phyloP scores from a whole-genome alignment of 2,113 vertebrate genomes.

The Epinephelus lanceolatus region DNA sequence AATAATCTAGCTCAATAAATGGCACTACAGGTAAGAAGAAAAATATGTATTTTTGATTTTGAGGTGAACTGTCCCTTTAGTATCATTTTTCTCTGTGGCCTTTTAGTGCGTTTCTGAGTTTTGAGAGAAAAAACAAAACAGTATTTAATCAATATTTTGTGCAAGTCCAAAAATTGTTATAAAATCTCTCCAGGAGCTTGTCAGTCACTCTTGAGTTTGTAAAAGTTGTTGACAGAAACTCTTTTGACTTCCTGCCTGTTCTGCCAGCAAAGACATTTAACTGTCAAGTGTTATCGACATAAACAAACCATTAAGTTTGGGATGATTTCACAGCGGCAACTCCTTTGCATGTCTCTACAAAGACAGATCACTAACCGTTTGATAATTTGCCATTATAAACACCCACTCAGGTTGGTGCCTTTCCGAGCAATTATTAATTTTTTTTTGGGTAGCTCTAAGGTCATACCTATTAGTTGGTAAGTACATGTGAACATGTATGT shows the following conservation, averaged over 20 bases:
- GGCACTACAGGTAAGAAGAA: too few relatives aligned
- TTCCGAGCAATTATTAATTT: slow-evolving; percentile 41
- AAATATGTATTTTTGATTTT: too few relatives aligned
- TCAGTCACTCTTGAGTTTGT: not conserved
- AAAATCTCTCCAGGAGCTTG: not conserved
- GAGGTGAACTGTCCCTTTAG: too few relatives aligned
- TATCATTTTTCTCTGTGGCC: not conserved
- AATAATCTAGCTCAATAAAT: too few relatives aligned
- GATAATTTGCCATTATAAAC: slow-evolving; percentile 23
- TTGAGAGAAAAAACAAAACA: not conserved
- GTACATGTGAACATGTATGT: slow-evolving; percentile 37
- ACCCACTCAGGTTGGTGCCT: slow-evolving; percentile 19
- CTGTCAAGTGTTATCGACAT: slow-evolving; percentile 16
- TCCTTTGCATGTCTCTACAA: slow-evolving; percentile 48
- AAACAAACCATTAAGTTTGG: slow-evolving; percentile 38
- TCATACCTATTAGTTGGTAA: slow-evolving; percentile 53
- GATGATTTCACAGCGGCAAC: slow-evolving; percentile 24
- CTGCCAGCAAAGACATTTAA: slow-evolving; percentile 22
- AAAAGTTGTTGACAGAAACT: slow-evolving; percentile 9
- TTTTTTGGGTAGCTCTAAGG: slow-evolving; percentile 5
- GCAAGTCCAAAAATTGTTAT: not conserved
- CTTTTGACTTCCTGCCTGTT: slow-evolving; percentile 19
- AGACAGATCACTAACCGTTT: slow-evolving; percentile 2
- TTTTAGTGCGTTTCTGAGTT: not conserved
- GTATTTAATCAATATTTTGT: not conserved